Percentiles rank a stretch among this genome's conserved stretches.
Conservation (phyloP, 2,113 vertebrate species). For the Antennarius striatus region DNA sequence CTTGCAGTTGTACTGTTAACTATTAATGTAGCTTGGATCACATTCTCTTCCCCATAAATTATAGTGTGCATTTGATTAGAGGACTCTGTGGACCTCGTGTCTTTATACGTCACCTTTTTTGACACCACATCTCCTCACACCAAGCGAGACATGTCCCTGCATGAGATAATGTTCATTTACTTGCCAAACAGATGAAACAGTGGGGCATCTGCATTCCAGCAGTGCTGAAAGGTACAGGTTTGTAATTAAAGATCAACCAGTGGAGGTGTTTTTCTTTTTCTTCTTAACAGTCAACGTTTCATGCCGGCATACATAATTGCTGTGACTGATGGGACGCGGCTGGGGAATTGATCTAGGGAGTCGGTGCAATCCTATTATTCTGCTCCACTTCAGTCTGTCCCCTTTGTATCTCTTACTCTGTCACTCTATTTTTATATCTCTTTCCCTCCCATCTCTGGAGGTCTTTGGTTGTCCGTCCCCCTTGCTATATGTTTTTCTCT, state of each 20-base stretch:
- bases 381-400: conserved; percentile 58
- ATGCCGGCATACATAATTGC: conserved; percentile 64
- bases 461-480: neutral
- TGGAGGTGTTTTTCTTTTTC: conserved; percentile 7
- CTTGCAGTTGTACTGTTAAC: too few relatives aligned
- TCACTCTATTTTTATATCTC: conserved; percentile 21
- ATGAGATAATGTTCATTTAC: conserved; percentile 5
- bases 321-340: conserved; percentile 65
- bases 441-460: conserved; percentile 2
- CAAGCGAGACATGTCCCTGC: neutral
- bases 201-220: conserved; percentile 5
- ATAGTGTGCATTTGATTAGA: too few relatives aligned
- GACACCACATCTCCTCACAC: neutral
- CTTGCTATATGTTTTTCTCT: neutral
- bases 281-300: conserved; percentile 51
- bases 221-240: conserved; percentile 29
- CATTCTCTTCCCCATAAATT: too few relatives aligned
- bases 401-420: neutral
- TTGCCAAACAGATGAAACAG: conserved; percentile 18
- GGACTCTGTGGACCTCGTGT: neutral
- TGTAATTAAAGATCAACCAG: conserved; percentile 52
- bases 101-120: neutral
- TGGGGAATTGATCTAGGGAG: conserved; percentile 65
- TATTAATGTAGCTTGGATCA: too few relatives aligned
- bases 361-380: conserved; percentile 58